These are phyloP conservation scores for Stenotaenia linearis DNA, from an alignment of 2,888 invertebrate species.

Conservation along the genomic window DNA sequence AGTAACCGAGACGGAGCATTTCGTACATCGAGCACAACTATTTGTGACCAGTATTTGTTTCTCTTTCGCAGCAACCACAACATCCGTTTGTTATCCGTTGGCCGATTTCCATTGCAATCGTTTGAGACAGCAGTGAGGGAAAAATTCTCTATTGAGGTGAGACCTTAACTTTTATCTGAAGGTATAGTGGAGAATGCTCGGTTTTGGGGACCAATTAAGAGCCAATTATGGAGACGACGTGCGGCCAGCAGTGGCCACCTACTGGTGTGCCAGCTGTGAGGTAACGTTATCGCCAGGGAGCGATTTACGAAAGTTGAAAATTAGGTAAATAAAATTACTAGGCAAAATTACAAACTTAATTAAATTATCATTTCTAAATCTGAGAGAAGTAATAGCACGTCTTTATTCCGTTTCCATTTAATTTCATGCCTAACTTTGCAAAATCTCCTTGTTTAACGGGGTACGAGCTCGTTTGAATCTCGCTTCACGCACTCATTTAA, in stretches of 20 bases:
- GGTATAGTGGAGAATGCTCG: not conserved
- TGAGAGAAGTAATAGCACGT: conserved; percentile 8
- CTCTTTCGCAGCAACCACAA: not conserved
- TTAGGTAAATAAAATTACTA: conserved; percentile 10
- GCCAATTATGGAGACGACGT: not conserved
- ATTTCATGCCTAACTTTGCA: not conserved
- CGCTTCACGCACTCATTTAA: not conserved
- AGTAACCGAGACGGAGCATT: not conserved
- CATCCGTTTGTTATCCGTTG: not conserved
- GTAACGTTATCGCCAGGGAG: conserved; percentile 7
- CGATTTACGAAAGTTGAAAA: conserved; percentile 8
- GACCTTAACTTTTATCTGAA: not conserved
- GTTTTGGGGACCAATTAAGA: conserved; percentile 15
- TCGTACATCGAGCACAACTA: not conserved
- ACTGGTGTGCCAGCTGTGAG: not conserved
- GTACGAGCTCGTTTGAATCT: not conserved
- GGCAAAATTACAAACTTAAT: not conserved
- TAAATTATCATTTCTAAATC: conserved; percentile 16
- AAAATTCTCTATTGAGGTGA: conserved; percentile 19
- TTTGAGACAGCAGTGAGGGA: not conserved
- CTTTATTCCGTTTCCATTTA: not conserved
- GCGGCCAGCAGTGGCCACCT: conserved; percentile 1
- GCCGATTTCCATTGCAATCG: not conserved
- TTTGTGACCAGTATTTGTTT: not conserved
- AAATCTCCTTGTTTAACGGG: not conserved